phyloP scores from a whole-genome alignment of 2,888 invertebrate genomes.

The Colletes collaris region DNA sequence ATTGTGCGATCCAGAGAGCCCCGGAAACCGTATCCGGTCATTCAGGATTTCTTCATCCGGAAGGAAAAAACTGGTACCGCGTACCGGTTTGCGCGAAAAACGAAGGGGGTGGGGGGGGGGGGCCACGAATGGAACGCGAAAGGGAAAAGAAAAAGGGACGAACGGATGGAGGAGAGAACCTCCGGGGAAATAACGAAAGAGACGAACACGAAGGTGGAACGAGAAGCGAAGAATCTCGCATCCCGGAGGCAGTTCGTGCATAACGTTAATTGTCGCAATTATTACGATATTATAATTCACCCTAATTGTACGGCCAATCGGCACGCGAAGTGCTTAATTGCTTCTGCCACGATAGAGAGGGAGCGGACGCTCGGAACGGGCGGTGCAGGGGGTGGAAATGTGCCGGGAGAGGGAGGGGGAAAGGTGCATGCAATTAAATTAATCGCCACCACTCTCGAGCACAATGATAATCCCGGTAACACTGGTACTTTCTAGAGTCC shows the following conservation, averaged over 20 bases:
- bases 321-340: slow-evolving; percentile 76
- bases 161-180: slow-evolving; percentile 15
- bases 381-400: slow-evolving; percentile 11
- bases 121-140: slow-evolving; percentile 23
- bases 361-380: slow-evolving; percentile 7
- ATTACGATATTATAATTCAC: slow-evolving; percentile 76
- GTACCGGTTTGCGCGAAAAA: slow-evolving; percentile 24
- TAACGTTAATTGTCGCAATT: slow-evolving; percentile 77
- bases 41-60: slow-evolving; percentile 66
- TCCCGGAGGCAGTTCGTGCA: slow-evolving; percentile 65
- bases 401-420: slow-evolving; percentile 24
- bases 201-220: slow-evolving; percentile 12
- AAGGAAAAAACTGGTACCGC: slow-evolving; percentile 47
- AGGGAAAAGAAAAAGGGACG: slow-evolving; percentile 7
- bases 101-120: background rate
- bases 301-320: slow-evolving; percentile 77
- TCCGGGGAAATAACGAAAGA: slow-evolving; percentile 36
- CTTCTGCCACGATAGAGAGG: slow-evolving; percentile 58
- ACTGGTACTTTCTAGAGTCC: slow-evolving; percentile 59
- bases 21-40: slow-evolving; percentile 51
- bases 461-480: slow-evolving; percentile 66
- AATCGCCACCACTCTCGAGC: slow-evolving; percentile 65
- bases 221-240: slow-evolving; percentile 41
- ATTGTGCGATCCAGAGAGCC: slow-evolving; percentile 39
- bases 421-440: slow-evolving; percentile 68